phyloP scores from a whole-genome alignment of 2,113 vertebrate genomes.

The Tragelaphus strepsiceros region DNA sequence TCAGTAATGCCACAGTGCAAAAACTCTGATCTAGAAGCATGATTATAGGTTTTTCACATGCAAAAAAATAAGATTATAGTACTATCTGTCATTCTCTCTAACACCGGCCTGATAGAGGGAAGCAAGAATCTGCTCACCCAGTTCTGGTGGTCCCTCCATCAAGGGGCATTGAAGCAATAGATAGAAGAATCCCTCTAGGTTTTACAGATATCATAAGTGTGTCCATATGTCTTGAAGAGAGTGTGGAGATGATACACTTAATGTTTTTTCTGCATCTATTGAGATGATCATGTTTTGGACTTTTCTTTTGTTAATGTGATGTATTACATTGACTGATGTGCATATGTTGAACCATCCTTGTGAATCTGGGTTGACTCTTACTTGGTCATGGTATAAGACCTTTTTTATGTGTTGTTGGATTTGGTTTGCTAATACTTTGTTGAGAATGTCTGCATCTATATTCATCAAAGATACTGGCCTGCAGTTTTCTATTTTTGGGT shows the following conservation, averaged over 20 bases:
- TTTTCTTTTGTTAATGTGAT: background rate
- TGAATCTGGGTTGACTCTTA: background rate
- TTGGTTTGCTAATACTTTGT: background rate
- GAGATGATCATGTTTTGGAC: background rate
- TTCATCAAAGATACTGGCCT: background rate
- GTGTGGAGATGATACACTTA: background rate
- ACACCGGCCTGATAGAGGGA: background rate
- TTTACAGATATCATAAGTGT: background rate
- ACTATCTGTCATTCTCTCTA: background rate
- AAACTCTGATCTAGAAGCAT: background rate
- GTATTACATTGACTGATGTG: background rate
- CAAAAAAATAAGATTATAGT: background rate
- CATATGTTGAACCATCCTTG: background rate
- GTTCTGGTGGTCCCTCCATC: background rate
- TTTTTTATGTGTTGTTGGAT: background rate
- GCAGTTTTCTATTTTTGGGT: background rate
- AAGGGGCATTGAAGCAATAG: background rate
- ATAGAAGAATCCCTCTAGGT: background rate
- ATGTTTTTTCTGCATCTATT: background rate
- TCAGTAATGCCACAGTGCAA: background rate
- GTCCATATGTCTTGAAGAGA: background rate
- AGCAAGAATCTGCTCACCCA: background rate
- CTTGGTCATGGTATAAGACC: background rate
- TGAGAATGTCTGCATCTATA: background rate
- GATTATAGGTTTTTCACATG: background rate